Evolutionary conservation across 2,797 vertebrate species (phyloP), one percentile per base, ranked within the genome.

Genomic region (Aeoliscus strigatus): DNA sequence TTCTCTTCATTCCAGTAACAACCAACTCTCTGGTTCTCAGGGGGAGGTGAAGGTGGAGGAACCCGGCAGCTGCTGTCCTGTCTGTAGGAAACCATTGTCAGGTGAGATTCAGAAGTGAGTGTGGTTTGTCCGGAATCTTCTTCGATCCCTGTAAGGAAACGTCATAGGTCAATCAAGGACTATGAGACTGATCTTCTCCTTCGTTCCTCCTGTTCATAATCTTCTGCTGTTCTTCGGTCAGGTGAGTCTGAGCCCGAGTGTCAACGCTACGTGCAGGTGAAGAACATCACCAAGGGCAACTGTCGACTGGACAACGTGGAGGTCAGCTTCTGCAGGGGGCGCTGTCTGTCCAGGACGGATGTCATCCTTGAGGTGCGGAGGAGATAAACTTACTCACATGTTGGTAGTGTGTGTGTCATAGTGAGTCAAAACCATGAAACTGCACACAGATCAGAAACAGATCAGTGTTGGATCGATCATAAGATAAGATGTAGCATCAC

Each of bases 271-370:
- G 90, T 87, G 0, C 89, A 94, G 75, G 65, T 90, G 39, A 87
- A 88, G 14, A 94, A 93, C 77, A 87, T 96, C 85, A 90, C 91
- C 66, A 93, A 93, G 70, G 91, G 91, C 11, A 59, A 69, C 77
- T 96, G 93, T 78, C 74, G 63, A 38, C 87, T 93, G 47, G 90
- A 87, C 56, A 83, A 87, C 18, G 91, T 95, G 60, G 90, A 90
- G 72, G 91, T 94, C 77, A 91, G 86, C 87, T 92, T 86, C 87
- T 96, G 92, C 75, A 81, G 83, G 10, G 93, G 93, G 8, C 87
- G 80, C 61, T 95, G 93, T 66, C 74, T 79, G 9, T 94, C 93
- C 50, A 86, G 87, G 75, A 93, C 89, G 1, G 82, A 88, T 2
- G 90, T 94, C 70, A 88, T 90, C 52, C 70, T 91, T 13, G 92